Conservation (phyloP, 2,797 vertebrate species). For the Eremophila alpestris region DNA sequence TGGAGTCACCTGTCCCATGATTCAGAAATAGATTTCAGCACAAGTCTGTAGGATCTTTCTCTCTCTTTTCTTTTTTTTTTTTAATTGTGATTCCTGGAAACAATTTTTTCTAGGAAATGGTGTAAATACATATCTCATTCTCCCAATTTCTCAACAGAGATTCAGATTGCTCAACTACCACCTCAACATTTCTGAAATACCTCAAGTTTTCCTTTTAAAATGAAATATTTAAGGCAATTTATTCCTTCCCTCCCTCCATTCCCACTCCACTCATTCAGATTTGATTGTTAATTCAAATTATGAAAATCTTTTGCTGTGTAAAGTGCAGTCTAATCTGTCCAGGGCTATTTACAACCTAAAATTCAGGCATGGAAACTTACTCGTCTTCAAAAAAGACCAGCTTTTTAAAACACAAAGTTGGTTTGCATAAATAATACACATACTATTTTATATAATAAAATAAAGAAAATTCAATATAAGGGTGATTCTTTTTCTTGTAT, state of each 20-base stretch:
- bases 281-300: background rate
- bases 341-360: background rate
- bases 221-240: background rate
- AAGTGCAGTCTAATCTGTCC: background rate
- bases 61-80: background rate
- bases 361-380: background rate
- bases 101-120: background rate
- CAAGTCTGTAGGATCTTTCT: background rate
- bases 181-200: background rate
- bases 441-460: background rate
- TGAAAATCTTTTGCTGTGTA: background rate
- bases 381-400: background rate
- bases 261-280: background rate
- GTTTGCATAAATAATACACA: background rate
- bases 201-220: background rate
- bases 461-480: background rate
- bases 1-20: background rate
- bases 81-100: background rate
- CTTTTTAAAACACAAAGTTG: background rate
- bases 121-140: background rate
- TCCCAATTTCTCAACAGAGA: background rate
- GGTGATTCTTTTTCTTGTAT: background rate
- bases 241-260: accelerated
- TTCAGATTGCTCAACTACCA: background rate
- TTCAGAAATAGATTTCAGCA: background rate